These are phyloP conservation scores for Halcyon badia DNA, from an alignment of 2,797 vertebrate genomes.

Conservation along the genomic window DNA sequence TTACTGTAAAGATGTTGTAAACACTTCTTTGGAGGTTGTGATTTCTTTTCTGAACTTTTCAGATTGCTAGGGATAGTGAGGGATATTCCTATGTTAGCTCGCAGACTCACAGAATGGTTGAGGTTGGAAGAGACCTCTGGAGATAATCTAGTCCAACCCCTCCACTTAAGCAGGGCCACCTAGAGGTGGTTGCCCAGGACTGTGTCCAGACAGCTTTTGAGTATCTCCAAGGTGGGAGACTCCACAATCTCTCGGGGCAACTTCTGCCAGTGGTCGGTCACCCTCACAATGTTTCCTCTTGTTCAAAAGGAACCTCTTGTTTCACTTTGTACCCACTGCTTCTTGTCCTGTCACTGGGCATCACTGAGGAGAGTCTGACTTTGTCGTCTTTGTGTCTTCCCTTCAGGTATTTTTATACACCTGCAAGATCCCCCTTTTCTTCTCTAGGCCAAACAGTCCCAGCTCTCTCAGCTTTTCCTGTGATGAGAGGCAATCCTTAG, in stretches of 20 bases:
- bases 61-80: neutral
- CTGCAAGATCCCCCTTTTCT: neutral
- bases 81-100: neutral
- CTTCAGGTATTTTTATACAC: neutral
- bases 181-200: neutral
- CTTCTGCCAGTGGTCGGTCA: neutral
- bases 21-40: neutral
- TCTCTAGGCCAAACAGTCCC: neutral
- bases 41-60: neutral
- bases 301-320: neutral
- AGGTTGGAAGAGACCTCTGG: neutral
- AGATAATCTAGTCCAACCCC: neutral
- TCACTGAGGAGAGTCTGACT: neutral
- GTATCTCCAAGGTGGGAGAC: neutral
- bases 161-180: neutral
- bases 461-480: neutral
- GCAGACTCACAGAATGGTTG: neutral
- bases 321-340: neutral
- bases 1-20: neutral
- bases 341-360: neutral
- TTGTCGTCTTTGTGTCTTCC: neutral
- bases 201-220: neutral
- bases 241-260: neutral
- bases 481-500: neutral
- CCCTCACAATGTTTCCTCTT: neutral